Conservation (phyloP, 2,113 vertebrate genomes). For the Holacanthus passer region DNA sequence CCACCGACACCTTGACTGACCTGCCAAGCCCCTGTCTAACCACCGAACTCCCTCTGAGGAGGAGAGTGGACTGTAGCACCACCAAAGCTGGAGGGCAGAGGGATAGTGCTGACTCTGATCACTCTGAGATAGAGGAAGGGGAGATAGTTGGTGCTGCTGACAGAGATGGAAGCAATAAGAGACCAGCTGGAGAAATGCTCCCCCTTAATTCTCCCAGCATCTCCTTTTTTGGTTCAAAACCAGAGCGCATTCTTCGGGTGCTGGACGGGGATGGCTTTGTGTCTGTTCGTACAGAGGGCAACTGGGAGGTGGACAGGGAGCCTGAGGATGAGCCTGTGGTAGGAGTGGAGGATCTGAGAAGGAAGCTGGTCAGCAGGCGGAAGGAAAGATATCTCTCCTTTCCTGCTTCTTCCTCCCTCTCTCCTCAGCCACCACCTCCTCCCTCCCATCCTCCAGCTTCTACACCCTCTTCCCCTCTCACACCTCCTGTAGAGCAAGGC, state of each 20-base stretch:
- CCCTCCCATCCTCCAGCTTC: constrained; percentile 52
- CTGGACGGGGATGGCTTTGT: constrained; percentile 89
- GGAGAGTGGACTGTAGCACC: constrained; percentile 64
- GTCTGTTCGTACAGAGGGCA: constrained; percentile 83
- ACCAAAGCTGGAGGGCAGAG: constrained; percentile 48
- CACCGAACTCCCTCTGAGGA: constrained; percentile 72
- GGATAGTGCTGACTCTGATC: constrained; percentile 73
- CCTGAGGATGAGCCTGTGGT: constrained; percentile 75
- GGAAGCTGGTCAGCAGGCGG: constrained; percentile 89
- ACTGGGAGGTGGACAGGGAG: constrained; percentile 79
- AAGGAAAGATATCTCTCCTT: constrained; percentile 87
- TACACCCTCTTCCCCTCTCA: constrained; percentile 52
- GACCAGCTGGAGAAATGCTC: constrained; percentile 48
- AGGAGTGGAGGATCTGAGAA: constrained; percentile 87
- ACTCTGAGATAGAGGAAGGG: constrained; percentile 93
- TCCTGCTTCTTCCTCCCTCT: constrained; percentile 74
- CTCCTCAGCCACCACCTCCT: constrained; percentile 60
- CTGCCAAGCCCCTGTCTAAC: constrained; percentile 56
- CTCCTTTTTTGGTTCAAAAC: constrained; percentile 79
- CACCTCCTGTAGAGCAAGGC: constrained; percentile 47
- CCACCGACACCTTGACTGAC: constrained; percentile 64
- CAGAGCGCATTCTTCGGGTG: constrained; percentile 85
- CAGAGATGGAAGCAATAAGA: constrained; percentile 57
- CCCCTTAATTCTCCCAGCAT: constrained; percentile 62
- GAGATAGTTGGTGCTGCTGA: constrained; percentile 87